Conservation (phyloP, 2,888 invertebrate genomes). For the Campoplex nolae region DNA sequence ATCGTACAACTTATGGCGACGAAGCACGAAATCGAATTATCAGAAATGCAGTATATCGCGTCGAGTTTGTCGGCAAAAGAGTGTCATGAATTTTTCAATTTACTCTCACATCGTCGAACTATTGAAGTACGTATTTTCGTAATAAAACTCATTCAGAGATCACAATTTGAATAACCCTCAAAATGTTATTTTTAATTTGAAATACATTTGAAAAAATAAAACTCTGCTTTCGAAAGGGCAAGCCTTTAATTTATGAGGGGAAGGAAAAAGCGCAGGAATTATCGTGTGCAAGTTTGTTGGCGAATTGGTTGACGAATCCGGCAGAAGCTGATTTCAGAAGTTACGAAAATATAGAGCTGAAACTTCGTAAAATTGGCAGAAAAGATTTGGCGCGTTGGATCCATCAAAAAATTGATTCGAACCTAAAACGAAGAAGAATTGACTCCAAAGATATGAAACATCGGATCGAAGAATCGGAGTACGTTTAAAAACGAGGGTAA, state of each 20-base stretch:
- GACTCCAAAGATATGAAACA: conserved; percentile 24
- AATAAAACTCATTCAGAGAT: not conserved
- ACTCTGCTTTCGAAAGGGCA: conserved; percentile 24
- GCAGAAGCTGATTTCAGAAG: conserved; percentile 46
- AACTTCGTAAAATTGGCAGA: conserved; percentile 65
- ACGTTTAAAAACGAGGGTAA: conserved; percentile 68
- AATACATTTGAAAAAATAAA: not conserved
- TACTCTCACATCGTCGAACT: conserved; percentile 53
- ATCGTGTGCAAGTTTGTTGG: conserved; percentile 59
- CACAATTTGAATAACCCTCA: not conserved
- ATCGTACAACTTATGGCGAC: conserved; percentile 33
- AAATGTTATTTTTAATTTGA: not conserved
- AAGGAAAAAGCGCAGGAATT: conserved; percentile 49
- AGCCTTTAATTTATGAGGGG: conserved; percentile 46
- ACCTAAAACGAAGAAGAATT: conserved; percentile 49
- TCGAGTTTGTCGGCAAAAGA: conserved; percentile 60
- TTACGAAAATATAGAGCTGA: conserved; percentile 63
- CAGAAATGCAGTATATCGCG: conserved; percentile 65
- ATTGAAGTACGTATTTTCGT: conserved; percentile 8
- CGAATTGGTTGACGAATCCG: conserved; percentile 66
- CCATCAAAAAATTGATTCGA: conserved; percentile 42
- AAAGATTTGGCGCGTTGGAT: conserved; percentile 68
- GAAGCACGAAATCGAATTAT: conserved; percentile 54
- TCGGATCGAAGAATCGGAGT: conserved; percentile 66
- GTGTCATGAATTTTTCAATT: conserved; percentile 64